Base-by-base conservation (phyloP, 2,113 vertebrate genomes). In the Sinocyclocheilus anshuiensis region DNA sequence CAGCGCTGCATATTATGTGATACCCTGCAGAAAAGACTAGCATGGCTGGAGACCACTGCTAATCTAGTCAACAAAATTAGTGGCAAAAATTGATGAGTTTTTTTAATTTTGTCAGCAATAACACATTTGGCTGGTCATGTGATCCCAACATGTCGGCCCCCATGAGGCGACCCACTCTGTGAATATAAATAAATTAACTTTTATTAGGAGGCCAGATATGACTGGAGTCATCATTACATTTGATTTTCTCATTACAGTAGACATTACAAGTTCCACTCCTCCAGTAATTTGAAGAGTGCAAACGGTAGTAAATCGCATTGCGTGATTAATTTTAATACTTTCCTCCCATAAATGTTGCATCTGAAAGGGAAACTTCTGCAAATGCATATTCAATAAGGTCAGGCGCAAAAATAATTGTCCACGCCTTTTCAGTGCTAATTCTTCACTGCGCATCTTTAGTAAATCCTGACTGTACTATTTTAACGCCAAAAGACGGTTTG, bases 31-130 rank as follows among this genome's bases (percentile, higher is more conserved):
- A 76, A 76, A 24, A 76, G 74, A 45, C 12, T 76, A 50, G n/a
- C 12, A 26, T 24, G 42, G 42, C 74, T 76, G 74, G 74, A 76
- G 42, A 76, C 42, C n/a, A 8, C 42, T 76, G 42, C n/a, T 76
- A 76, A 74, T 74, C 71, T 74, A 74, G 20, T 42, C 71, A 74
- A 76, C 13, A 0, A 76, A 76, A 76, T 76, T 48, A 76, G 22
- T 76, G 22, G 74, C 42, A 7, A 15, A 76, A 76, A 48, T 76
- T 8, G 1, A 75, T 75, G 72, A 45, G 20, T 48, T 50, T 76
- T 33, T 63, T 74, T 24, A 6, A 24, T 45, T 48, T 76, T 76
- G n/a, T 76, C 74, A 26, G 74, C 42, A 50, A 50, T 48, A 16
- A 16, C 12, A 48, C 22, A 76, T 26, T 76, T 76, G 39, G 12